phyloP scores from a whole-genome alignment of 2,113 vertebrate species.

The Pelobates fuscus region DNA sequence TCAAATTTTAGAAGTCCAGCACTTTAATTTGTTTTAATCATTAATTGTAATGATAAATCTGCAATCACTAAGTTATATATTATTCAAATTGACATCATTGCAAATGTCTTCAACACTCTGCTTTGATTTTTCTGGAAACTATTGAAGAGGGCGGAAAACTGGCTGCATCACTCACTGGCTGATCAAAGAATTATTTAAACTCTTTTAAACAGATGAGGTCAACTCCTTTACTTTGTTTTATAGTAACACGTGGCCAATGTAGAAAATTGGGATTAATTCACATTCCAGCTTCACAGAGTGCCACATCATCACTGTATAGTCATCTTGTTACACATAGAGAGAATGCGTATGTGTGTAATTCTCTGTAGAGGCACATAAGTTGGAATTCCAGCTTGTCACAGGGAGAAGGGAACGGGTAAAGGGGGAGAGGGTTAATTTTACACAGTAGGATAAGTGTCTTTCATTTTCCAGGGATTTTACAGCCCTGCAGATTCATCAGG shows the following conservation, averaged over 20 bases:
- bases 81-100: too few species aligned
- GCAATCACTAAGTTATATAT: too few species aligned
- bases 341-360: constrained; percentile 5
- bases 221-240: constrained; percentile 17
- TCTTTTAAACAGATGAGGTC: constrained; percentile 18
- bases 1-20: too few species aligned
- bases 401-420: not conserved
- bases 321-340: constrained; percentile 15
- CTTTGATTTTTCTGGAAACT: constrained; percentile 11
- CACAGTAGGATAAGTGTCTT: not conserved
- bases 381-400: constrained; percentile 8
- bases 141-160: not conserved
- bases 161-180: not conserved
- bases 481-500: too few species aligned
- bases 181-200: constrained; percentile 1
- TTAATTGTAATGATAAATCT: too few species aligned
- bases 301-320: constrained; percentile 44
- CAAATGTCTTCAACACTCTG: not conserved
- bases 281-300: constrained; percentile 11
- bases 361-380: not conserved
- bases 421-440: not conserved
- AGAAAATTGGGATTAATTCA: not conserved
- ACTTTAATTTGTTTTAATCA: too few species aligned
- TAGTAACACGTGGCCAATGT: constrained; percentile 10
- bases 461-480: not conserved